phyloP scores from a whole-genome alignment of 2,113 vertebrate species.

The Electrona antarctica region DNA sequence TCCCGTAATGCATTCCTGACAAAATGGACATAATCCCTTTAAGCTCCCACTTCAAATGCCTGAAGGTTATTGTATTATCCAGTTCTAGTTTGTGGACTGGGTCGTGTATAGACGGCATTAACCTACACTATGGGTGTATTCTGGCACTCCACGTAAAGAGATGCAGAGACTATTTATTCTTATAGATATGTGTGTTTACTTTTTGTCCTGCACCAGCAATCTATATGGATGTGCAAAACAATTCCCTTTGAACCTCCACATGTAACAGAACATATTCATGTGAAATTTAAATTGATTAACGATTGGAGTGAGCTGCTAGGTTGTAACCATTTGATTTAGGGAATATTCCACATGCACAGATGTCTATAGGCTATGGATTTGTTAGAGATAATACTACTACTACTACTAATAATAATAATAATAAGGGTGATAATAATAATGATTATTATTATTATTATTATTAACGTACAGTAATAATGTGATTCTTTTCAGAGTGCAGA shows the following conservation, averaged over 20 bases:
- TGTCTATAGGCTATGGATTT: conserved; percentile 70
- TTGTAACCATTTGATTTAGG: conserved; percentile 77
- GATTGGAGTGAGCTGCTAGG: conserved; percentile 72
- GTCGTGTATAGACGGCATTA: conserved; percentile 24
- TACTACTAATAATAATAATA: conserved; percentile 52
- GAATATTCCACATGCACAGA: conserved; percentile 79
- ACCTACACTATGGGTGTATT: not conserved
- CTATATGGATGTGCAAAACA: no score
- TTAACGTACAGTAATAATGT: conserved; percentile 84
- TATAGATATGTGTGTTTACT: no score
- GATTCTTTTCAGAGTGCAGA: conserved; percentile 82
- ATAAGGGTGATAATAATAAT: conserved; percentile 35
- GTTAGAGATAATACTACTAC: conserved; percentile 2
- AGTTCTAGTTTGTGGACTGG: conserved; percentile 40
- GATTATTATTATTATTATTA: no score
- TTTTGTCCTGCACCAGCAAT: no score
- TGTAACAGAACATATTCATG: conserved; percentile 18
- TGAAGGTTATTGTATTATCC: conserved; percentile 43
- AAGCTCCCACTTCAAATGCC: conserved; percentile 31
- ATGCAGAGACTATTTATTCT: no score
- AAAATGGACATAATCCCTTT: conserved; percentile 32
- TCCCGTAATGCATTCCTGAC: no score
- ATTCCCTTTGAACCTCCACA: no score
- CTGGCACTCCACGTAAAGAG: conserved; percentile 18
- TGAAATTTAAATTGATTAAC: conserved; percentile 69